phyloP scores from a whole-genome alignment of 2,797 vertebrate species.

The Sebastes alutus region DNA sequence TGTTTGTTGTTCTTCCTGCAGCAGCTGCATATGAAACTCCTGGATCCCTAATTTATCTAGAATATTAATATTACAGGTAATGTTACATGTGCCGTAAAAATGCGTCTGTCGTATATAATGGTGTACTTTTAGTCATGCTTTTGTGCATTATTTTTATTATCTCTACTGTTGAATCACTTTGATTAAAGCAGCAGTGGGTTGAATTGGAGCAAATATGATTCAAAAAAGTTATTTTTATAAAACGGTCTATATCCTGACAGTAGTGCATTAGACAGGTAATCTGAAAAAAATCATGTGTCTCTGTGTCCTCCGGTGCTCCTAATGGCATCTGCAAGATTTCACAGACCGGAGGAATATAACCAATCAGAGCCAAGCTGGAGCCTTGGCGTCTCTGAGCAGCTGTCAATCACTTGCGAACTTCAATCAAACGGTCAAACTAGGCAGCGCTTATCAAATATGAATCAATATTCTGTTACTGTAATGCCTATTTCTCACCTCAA shows the following conservation, averaged over 20 bases:
- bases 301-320: no score
- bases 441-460: no score
- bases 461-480: no score
- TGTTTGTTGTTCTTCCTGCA: background rate
- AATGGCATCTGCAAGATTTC: no score
- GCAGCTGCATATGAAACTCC: background rate
- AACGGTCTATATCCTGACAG: no score
- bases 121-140: background rate
- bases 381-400: accelerated
- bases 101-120: background rate
- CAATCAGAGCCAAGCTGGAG: no score
- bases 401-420: accelerated
- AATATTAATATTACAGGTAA: background rate
- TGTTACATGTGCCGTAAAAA: background rate
- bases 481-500: no score
- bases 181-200: no score
- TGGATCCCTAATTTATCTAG: background rate
- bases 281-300: no score
- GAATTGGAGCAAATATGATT: no score
- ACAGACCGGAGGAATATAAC: accelerated
- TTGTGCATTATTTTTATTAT: background rate
- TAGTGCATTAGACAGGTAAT: no score
- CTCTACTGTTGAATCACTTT: background rate
- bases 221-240: no score
- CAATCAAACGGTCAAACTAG: accelerated